Conservation (phyloP, 2,797 vertebrate genomes). For the Lemur catta region DNA sequence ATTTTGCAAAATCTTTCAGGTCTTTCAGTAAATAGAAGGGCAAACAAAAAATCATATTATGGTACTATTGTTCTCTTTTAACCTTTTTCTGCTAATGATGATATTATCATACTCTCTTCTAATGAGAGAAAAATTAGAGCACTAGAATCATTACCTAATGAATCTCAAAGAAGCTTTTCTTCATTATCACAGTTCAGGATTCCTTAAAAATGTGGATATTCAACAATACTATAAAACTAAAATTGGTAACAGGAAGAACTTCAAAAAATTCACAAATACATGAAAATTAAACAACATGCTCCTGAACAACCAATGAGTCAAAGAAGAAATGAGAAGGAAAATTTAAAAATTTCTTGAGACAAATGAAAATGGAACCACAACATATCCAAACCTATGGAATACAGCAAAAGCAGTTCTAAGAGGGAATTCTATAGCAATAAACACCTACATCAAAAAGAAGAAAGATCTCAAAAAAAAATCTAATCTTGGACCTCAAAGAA, state of each 20-base stretch:
- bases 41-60: not conserved
- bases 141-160: slow-evolving; percentile 11
- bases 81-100: slow-evolving; percentile 25
- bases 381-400: not conserved
- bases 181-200: slow-evolving; percentile 28
- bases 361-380: not conserved
- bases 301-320: not conserved
- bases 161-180: slow-evolving; percentile 43
- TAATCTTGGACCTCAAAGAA: not conserved
- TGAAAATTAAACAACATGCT: not conserved
- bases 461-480: not conserved
- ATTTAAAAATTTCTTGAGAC: not conserved
- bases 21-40: not conserved
- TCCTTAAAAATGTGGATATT: not conserved
- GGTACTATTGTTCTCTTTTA: slow-evolving; percentile 17
- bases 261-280: not conserved
- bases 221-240: not conserved
- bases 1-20: not conserved
- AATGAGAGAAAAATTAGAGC: slow-evolving; percentile 44
- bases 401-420: not conserved
- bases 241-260: not conserved
- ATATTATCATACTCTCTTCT: slow-evolving; percentile 5
- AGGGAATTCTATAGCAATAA: not conserved
- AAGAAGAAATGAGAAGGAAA: not conserved
- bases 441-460: not conserved